Evolutionary conservation across 2,797 vertebrate species (phyloP), one percentile per base, ranked within the genome.

Genomic region (Poecilia gillii): DNA sequence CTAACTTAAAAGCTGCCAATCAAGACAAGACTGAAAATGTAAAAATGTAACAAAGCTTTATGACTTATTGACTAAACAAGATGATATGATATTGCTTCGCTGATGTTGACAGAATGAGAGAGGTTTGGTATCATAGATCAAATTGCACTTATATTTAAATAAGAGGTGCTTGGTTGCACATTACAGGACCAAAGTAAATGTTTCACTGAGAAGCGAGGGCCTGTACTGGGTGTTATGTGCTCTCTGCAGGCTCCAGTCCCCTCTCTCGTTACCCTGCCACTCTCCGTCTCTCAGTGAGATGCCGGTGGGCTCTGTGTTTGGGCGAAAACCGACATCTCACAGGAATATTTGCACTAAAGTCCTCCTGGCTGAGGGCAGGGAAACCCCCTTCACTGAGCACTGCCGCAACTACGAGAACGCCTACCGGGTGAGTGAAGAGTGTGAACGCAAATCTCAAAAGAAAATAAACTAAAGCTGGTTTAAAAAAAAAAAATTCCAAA

Each of bases 331-430:
- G 1, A 95, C 96, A 0, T 94, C 94, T 80, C 97, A 97, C 86
- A 96, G 97, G 64, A 96, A 97, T 93, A 96, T 97, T 92, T 97
- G 97, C 95, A 98, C 98, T 79, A 98, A 98, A 85, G 97, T 97
- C 77, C 96, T 99, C 73, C 94, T 98, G 95, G 97, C 97, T 0
- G 96, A 98, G 84, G 97, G 97, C 0, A 88, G 76, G 0, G 97
- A 97, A 31, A 97, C 96, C 0, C 96, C 97, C 4, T 99, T 99
- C 39, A 92, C 95, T 0, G 95, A 97, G 84, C 97, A 98, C 94
- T 98, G 98, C 88, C 96, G 95, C 78, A 96, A 88, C 89, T 98
- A 97, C 0, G 97, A 99, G 94, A 96, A 95, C 83, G 93, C 91
- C 85, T 99, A 97, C 92, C 92, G 90, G 96, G 97, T 99, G 92